These are phyloP conservation scores for Crematogaster levior DNA, from an alignment of 2,888 invertebrate species.

Conservation along the genomic window DNA sequence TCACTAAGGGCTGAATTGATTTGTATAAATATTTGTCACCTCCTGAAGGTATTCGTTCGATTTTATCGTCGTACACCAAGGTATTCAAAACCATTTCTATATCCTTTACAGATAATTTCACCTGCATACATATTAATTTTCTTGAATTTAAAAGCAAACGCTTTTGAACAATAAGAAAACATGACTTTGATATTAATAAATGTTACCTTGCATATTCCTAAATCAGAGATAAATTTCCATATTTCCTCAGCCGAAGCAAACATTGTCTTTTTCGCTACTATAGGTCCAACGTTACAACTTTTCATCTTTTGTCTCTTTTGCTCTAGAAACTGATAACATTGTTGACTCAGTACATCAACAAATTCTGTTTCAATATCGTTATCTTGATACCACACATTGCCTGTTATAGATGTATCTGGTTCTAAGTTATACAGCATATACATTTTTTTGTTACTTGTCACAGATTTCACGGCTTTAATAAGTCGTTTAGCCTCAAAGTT, in stretches of 20 bases:
- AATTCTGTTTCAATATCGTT: slow-evolving; percentile 99
- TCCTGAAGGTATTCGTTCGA: slow-evolving; percentile 91
- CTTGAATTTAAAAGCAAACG: neutral
- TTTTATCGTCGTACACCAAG: slow-evolving; percentile 96
- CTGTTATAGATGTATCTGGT: slow-evolving; percentile 97
- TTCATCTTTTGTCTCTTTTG: slow-evolving; percentile 91
- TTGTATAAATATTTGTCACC: slow-evolving; percentile 91
- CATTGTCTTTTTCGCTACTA: slow-evolving; percentile 92
- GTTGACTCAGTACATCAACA: slow-evolving; percentile 97
- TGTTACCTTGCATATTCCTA: slow-evolving; percentile 96
- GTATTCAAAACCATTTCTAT: slow-evolving; percentile 97
- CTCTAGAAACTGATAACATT: slow-evolving; percentile 94
- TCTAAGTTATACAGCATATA: slow-evolving; percentile 98
- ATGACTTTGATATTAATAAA: neutral
- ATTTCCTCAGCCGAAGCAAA: slow-evolving; percentile 95
- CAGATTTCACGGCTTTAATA: slow-evolving; percentile 98
- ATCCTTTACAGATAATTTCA: slow-evolving; percentile 91
- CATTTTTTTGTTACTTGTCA: slow-evolving; percentile 98
- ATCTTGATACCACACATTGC: slow-evolving; percentile 99
- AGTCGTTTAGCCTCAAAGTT: slow-evolving; percentile 97
- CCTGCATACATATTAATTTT: slow-evolving; percentile 82
- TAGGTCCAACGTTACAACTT: slow-evolving; percentile 91
- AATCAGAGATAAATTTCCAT: slow-evolving; percentile 95
- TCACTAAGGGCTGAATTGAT: slow-evolving; percentile 91
- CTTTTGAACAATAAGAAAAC: slow-evolving; percentile 33